Conservation (phyloP, 2,888 invertebrate genomes). For the Nysson spinosus region DNA sequence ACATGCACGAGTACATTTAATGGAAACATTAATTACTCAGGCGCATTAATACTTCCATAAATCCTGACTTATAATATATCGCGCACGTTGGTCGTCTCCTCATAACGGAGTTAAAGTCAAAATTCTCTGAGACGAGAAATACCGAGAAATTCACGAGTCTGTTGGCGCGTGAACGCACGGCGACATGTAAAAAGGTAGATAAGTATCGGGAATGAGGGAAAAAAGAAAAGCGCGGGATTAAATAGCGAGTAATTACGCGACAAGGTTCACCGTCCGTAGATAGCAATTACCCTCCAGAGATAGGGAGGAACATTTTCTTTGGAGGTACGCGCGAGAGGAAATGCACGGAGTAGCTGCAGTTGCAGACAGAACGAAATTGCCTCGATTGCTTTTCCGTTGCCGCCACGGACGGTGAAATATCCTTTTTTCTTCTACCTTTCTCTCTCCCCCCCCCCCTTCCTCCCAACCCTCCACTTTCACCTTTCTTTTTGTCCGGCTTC, state of each 20-base stretch:
- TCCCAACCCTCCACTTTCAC: slow-evolving; percentile 5
- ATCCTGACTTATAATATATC: too few species aligned
- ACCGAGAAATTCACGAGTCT: background rate
- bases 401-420: slow-evolving; percentile 45
- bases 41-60: too few species aligned
- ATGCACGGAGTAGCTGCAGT: slow-evolving; percentile 52
- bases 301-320: slow-evolving; percentile 50
- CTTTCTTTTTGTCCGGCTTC: background rate
- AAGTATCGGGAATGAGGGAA: slow-evolving; percentile 46
- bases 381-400: slow-evolving; percentile 60
- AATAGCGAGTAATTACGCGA: slow-evolving; percentile 64
- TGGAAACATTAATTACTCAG: too few species aligned
- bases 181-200: slow-evolving; percentile 12
- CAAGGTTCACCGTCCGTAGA: slow-evolving; percentile 59
- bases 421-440: slow-evolving; percentile 23
- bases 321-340: slow-evolving; percentile 29
- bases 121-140: too few species aligned
- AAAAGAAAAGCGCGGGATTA: slow-evolving; percentile 47
- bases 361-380: slow-evolving; percentile 55
- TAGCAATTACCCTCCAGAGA: slow-evolving; percentile 54
- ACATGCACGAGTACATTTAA: too few species aligned
- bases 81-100: too few species aligned
- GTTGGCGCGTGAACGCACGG: slow-evolving; percentile 10
- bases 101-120: too few species aligned
- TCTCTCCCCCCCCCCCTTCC: slow-evolving; percentile 5